Evolutionary conservation across 2,888 invertebrate species (phyloP), one percentile per base, ranked within the genome.

Genomic region (Dynastes hyllus): DNA sequence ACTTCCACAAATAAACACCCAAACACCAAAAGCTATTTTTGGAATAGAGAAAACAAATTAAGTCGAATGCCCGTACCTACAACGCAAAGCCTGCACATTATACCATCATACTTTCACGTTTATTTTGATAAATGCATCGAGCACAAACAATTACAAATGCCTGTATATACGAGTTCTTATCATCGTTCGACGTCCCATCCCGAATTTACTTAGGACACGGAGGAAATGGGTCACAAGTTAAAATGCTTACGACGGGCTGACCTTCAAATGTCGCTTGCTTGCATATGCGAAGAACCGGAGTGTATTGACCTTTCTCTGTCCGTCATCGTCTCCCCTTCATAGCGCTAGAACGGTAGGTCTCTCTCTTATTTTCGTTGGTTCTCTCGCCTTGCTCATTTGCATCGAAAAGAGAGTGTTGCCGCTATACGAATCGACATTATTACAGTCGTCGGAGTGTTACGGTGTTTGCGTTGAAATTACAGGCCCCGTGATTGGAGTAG

Each of bases 221-320:
- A 51, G 29, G 40, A 77, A 73, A 78, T 78, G 37, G 78, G 78
- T 78, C 78, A 73, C 63, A 73, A 71, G 78, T 73, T 71, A 71
- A 71, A 73, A 71, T 61, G 73, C 58, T 73, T 75, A 37, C 78
- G 63, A 16, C 55, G 22, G 55, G 61, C 71, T 78, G 78, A 78
- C 78, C 78, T 78, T 78, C 70, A 71, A 70, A 78, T 78, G 70
- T 61, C 77, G 77, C 67, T 61, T 55, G 77, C 77, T 55, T 69
- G 67, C 70, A 78, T 70, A 70, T 71, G 71, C 78, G 61, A 78
- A 78, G 78, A 78, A 16, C 32, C 78, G 13, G 63, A 63, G 78
- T 51, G 29, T 70, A 78, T 78, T 78, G 78, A 78, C 71, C 70
- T 61, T 61, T 67, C 55, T 29, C 37, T 27, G 5, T 61, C 50